Percentiles rank a stretch among this genome's conserved stretches.
Conservation (phyloP, 2,113 vertebrate genomes). For the Acinonyx jubatus region DNA sequence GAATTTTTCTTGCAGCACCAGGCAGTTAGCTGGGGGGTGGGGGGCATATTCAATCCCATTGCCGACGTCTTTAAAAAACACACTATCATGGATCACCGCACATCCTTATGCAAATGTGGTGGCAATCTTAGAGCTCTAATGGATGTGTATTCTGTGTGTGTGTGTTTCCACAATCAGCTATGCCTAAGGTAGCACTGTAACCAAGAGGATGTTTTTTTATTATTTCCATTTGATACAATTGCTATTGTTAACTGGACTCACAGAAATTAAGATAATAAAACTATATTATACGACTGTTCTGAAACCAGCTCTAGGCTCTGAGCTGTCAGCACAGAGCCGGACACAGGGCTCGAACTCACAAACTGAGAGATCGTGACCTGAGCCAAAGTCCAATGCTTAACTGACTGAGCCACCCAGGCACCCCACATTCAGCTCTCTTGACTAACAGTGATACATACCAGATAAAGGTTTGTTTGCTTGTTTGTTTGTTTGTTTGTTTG, state of each 20-base stretch:
- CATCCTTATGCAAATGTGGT: slow-evolving; percentile 33
- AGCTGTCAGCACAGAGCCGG: too few relatives aligned
- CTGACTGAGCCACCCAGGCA: too few relatives aligned
- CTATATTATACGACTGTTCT: neutral
- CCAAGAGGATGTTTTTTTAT: neutral
- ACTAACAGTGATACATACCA: neutral
- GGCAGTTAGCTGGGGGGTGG: slow-evolving; percentile 10
- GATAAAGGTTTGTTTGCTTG: neutral
- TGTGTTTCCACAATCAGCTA: neutral
- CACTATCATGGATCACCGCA: slow-evolving; percentile 27
- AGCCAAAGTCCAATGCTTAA: too few relatives aligned
- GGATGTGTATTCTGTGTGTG: neutral
- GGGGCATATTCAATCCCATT: slow-evolving; percentile 6
- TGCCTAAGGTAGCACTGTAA: neutral
- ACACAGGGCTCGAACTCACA: too few relatives aligned
- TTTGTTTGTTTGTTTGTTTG: neutral
- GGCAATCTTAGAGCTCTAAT: neutral
- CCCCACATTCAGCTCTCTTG: neutral
- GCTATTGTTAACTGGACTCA: slow-evolving; percentile 25
- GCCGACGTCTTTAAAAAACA: slow-evolving; percentile 32
- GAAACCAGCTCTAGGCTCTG: neutral
- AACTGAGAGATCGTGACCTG: too few relatives aligned
- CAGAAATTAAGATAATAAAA: slow-evolving; percentile 47
- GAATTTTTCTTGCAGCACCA: neutral
- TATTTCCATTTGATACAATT: neutral